A percentile compares a stretch with the other conserved stretches of the same genome.
Evolutionary conservation across 2,797 vertebrate species (phyloP).

Genomic region (Chrysocyon brachyurus): DNA sequence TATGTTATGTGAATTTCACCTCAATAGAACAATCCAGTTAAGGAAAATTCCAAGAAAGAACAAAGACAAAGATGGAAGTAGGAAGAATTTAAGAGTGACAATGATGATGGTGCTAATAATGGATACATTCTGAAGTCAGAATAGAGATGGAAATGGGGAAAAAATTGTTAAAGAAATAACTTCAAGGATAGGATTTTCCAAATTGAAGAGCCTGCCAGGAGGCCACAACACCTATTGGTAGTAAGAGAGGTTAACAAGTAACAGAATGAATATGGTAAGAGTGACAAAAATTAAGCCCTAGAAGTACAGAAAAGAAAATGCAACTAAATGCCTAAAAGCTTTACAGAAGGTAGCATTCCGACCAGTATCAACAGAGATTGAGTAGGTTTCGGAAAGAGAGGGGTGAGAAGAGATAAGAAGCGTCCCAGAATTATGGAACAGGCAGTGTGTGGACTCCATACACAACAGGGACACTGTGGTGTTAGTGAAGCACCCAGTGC

Average conservation of each 20-base stretch:
- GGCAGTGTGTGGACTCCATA: not conserved
- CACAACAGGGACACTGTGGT: not conserved
- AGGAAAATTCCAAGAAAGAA: slow-evolving; percentile 23
- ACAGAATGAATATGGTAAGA: not conserved
- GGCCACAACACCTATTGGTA: not conserved
- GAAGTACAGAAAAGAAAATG: not conserved
- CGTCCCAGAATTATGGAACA: not conserved
- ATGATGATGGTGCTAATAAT: not conserved
- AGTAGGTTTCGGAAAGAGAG: not conserved
- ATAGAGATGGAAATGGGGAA: not conserved
- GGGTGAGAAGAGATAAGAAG: not conserved
- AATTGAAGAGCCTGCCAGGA: not conserved
- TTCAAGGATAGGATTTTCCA: not conserved
- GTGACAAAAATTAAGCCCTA: not conserved
- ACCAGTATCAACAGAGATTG: not conserved
- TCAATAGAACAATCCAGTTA: slow-evolving; percentile 6
- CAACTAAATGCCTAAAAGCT: not conserved
- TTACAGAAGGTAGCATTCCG: not conserved
- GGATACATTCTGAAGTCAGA: not conserved
- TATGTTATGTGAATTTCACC: slow-evolving; percentile 28
- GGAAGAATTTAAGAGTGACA: not conserved
- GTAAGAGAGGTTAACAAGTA: not conserved
- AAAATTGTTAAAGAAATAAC: not conserved
- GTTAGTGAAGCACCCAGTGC: not conserved
- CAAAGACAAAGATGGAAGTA: not conserved